phyloP scores from a whole-genome alignment of 2,888 invertebrate genomes.

The Carpatolechia fugitivella region DNA sequence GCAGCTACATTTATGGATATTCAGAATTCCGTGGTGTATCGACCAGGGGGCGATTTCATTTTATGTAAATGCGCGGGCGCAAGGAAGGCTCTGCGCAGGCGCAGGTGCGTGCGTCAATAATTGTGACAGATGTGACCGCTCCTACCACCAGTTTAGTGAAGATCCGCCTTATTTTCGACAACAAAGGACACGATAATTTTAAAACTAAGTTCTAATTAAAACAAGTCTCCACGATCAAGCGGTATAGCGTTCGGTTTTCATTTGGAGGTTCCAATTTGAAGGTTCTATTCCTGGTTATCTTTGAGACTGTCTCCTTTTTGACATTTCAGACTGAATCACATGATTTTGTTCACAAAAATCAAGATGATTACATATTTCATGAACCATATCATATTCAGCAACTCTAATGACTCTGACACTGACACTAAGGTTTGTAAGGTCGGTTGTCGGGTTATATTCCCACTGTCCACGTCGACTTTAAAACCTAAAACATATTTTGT shows the following conservation, averaged over 20 bases:
- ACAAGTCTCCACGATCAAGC: neutral
- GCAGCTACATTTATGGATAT: conserved; percentile 77
- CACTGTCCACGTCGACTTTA: no score
- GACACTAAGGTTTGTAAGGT: no score
- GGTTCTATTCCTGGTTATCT: neutral
- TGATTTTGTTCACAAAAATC: no score
- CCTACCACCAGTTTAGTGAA: conserved; percentile 11
- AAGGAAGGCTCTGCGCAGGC: no score
- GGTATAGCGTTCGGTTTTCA: neutral
- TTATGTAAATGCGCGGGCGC: conserved; percentile 65
- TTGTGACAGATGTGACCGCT: conserved; percentile 20
- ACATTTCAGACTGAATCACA: no score
- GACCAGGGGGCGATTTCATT: conserved; percentile 64
- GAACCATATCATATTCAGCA: no score
- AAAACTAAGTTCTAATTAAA: neutral
- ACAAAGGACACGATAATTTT: neutral
- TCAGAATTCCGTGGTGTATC: conserved; percentile 72
- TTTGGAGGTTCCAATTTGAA: neutral
- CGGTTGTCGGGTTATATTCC: no score
- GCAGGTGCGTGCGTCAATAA: conserved; percentile 15
- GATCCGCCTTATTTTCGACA: neutral
- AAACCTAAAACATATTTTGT: no score
- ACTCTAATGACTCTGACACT: no score
- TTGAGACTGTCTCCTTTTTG: no score
- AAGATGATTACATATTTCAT: no score